Base-by-base conservation (phyloP, 2,113 vertebrate species). In the Henicopernis longicauda region DNA sequence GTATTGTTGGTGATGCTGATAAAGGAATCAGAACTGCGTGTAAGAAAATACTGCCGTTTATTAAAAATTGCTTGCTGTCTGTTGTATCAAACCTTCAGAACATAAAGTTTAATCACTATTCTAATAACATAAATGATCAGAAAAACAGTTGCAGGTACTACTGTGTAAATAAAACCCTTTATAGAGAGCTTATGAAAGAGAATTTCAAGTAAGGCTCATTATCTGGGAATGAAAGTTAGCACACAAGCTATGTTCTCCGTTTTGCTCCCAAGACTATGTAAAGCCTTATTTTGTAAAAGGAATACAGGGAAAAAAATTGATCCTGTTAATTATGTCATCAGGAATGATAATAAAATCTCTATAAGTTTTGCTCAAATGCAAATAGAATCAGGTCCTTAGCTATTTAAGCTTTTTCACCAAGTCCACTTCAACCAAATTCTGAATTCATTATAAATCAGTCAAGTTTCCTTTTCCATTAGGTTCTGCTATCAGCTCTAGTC, bases 231-330 rank as follows among this genome's bases (percentile, higher is more conserved):
- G 6, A 11, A 89, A 70, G 23, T 19, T 45, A 38, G 6, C 27
- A 69, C 38, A 47, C 10, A 63, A 63, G 9, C 9, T 16, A 16
- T 3, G 2, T 45, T 72, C 31, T 34, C 11, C 16, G 7, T 82
- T 94, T 93, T 67, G 4, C 19, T 76, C 23, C 17, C 17, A 70
- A 49, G 11, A 36, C 6, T 55, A 72, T 1, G 0, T n/a, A 54
- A 86, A 82, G 8, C 4, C 9, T 89, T 66, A 36, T 8, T 84
- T 87, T 45, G 16, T 15, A 71, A 82, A 63, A 90, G 12, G 5
- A 13, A 62, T 29, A 32, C 6, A 11, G 9, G 6, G 4, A 2
- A 3, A 34, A 34, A 40, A 81, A 13, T 1, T 2, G 6, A 22
- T 31, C 8, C 14, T 3, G 12, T 27, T 67, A 69, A 58, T 52